Evolutionary conservation across 1,140 invertebrate genomes (phyloP), one percentile per base, ranked within the genome.

Genomic region (Solenopsis fugax): DNA sequence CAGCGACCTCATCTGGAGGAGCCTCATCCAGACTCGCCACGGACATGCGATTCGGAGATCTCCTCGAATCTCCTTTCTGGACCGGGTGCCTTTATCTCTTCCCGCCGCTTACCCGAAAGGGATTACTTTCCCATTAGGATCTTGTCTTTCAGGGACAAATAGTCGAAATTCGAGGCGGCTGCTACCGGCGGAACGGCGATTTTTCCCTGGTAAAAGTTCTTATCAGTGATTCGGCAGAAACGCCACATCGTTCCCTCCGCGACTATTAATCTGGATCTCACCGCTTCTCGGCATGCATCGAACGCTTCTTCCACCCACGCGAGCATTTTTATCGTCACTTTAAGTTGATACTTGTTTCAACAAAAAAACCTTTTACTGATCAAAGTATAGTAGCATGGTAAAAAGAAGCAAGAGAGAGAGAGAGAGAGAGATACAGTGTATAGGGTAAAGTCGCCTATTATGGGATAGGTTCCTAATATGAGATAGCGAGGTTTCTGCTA

Each of bases 101-200:
- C 76, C 87, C 86, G 77, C 71, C 86, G 90, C 71, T 90, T 90
- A 90, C 88, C 91, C 92, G 69, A 85, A 69, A 81, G 91, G 92
- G 91, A 93, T 93, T 93, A 93, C 90, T 93, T 93, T 90, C 90
- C 93, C 92, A 94, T 94, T 94, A 94, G 93, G 92, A 92, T 92
- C 92, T 93, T 92, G 91, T 93, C 91, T 93, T 88, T 75, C 77
- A 73, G 76, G 88, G 90, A 93, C 93, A 93, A 94, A 94, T 93
- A 92, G 93, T 85, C 86, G 87, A 89, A 86, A 91, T 48, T 86
- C 62, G 85, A 90, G 78, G 34, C 62, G 69, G n/a, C 56, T 24
- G 88, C 76, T 89, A 89, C 67, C 54, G 58, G 62, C 34, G 41
- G 21, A 82, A 88, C 80, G 64, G 52, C 65, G 41, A 88, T 90